A percentile compares a stretch with the other conserved stretches of the same genome.
Evolutionary conservation across 2,888 invertebrate genomes (phyloP).

Genomic region (Chalcis sispes): DNA sequence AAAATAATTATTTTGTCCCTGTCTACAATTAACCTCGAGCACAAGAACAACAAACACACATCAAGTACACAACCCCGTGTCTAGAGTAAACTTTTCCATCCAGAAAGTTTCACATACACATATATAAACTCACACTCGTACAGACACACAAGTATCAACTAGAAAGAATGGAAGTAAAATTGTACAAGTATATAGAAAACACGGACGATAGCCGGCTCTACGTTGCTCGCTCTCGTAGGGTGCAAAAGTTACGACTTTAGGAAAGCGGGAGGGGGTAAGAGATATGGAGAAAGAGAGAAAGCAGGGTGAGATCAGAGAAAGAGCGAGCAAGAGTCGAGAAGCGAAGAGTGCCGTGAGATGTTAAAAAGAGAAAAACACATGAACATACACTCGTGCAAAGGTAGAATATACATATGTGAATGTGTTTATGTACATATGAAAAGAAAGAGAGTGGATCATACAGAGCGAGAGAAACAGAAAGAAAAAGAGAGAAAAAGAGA

Average conservation of each 20-base stretch:
- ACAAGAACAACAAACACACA: constrained; percentile 16
- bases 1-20: constrained; percentile 1
- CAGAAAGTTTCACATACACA: constrained; percentile 10
- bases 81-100: constrained; percentile 46
- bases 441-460: constrained; percentile 4
- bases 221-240: constrained; percentile 40
- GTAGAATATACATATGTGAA: too few relatives aligned
- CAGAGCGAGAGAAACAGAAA: constrained; percentile 43
- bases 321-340: constrained; percentile 53
- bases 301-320: constrained; percentile 42
- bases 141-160: constrained; percentile 6
- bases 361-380: constrained; percentile 50
- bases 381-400: background rate
- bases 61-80: constrained; percentile 25
- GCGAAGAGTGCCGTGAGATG: too few relatives aligned
- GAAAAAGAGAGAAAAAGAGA: constrained; percentile 18
- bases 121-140: background rate
- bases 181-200: constrained; percentile 3
- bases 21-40: constrained; percentile 41
- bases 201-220: constrained; percentile 20
- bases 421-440: background rate
- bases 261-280: constrained; percentile 47
- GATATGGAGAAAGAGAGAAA: constrained; percentile 54
- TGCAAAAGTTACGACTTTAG: constrained; percentile 54
- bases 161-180: too few relatives aligned